Evolutionary conservation across 2,113 vertebrate species (phyloP).

Genomic region (Nannospalax galili): DNA sequence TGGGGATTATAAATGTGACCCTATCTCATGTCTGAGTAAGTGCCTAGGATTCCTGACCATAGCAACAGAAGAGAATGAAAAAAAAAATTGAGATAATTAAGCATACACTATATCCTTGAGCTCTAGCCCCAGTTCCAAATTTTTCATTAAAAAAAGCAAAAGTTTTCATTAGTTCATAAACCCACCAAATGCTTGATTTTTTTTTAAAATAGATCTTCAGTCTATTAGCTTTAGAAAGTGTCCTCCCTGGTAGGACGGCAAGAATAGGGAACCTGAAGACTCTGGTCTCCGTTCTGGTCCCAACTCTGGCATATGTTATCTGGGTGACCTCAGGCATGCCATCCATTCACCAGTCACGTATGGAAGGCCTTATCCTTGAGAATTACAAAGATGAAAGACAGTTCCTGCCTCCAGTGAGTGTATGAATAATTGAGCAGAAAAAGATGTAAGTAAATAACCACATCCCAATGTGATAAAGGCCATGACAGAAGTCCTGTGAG

Average conservation of each 20-base stretch:
- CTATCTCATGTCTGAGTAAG: neutral
- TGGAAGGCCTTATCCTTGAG: conserved; percentile 10
- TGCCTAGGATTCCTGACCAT: conserved; percentile 7
- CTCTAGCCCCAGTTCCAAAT: neutral
- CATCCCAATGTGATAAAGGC: neutral
- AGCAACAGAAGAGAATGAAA: conserved; percentile 34
- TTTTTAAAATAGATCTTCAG: neutral
- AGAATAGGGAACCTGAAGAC: neutral
- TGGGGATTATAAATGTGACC: conserved; percentile 2
- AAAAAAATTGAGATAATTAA: neutral
- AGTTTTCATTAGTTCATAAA: neutral
- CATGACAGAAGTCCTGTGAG: neutral
- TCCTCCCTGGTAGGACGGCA: neutral
- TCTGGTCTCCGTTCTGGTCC: neutral
- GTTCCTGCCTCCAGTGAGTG: neutral
- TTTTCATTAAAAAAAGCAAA: neutral
- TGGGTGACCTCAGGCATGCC: conserved; percentile 9
- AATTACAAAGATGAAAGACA: conserved; percentile 17
- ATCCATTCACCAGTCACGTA: neutral
- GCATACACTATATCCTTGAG: neutral
- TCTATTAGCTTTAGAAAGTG: neutral
- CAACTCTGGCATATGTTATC: neutral
- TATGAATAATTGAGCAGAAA: conserved; percentile 15
- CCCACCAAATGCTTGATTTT: conserved; percentile 18
- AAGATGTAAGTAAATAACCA: neutral